phyloP scores from a whole-genome alignment of 2,888 invertebrate species.

The Catocala fraxini region DNA sequence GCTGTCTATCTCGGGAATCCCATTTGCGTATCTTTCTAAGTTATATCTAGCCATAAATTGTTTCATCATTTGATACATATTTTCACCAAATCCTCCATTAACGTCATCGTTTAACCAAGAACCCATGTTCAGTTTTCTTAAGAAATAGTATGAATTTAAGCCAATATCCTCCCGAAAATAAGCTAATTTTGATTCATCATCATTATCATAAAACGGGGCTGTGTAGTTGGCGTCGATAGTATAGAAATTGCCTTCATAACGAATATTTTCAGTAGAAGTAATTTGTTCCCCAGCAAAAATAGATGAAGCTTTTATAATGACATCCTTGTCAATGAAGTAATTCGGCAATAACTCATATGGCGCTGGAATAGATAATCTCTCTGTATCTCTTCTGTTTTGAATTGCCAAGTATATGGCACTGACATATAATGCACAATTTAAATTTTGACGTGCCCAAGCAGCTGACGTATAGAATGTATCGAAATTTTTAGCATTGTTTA shows the following conservation, averaged over 20 bases:
- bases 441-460: constrained; percentile 87
- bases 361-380: constrained; percentile 88
- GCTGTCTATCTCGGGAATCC: constrained; percentile 86
- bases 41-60: constrained; percentile 91
- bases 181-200: constrained; percentile 87
- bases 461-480: constrained; percentile 87
- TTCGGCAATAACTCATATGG: constrained; percentile 90
- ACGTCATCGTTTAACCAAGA: constrained; percentile 86
- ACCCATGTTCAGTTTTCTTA: constrained; percentile 83
- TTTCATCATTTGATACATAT: constrained; percentile 89
- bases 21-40: constrained; percentile 91
- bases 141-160: constrained; percentile 89
- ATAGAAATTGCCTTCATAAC: constrained; percentile 75
- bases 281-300: constrained; percentile 66
- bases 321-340: constrained; percentile 89
- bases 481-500: constrained; percentile 87
- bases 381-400: constrained; percentile 87
- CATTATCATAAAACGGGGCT: constrained; percentile 69
- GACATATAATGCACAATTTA: constrained; percentile 89
- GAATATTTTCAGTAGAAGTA: constrained; percentile 60
- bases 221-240: constrained; percentile 78
- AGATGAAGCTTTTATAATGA: constrained; percentile 80
- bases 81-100: constrained; percentile 87
- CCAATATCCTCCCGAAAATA: constrained; percentile 92
- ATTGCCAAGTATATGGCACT: constrained; percentile 88